Conservation (phyloP, 1,140 invertebrate species). For the Orchestia grillus region DNA sequence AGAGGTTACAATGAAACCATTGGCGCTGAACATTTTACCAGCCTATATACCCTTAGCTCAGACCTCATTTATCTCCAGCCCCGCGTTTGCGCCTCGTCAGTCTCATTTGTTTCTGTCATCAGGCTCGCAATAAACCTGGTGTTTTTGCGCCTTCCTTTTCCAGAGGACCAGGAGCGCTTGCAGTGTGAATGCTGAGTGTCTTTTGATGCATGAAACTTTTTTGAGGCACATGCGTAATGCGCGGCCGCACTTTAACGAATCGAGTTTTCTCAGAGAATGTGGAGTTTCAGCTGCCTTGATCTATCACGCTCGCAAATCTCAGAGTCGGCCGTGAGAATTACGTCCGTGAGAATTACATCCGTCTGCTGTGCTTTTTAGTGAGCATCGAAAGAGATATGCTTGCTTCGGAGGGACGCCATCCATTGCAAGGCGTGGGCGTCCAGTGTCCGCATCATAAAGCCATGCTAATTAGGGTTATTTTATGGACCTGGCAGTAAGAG, state of each 20-base stretch:
- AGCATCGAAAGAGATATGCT: neutral
- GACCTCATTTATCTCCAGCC: neutral
- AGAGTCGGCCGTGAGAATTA: neutral
- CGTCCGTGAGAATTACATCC: neutral
- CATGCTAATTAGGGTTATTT: neutral
- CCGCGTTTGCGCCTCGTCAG: constrained; percentile 6
- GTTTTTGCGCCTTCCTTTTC: constrained; percentile 4
- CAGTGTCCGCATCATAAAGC: neutral
- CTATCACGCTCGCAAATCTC: neutral
- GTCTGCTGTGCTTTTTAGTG: too few relatives aligned
- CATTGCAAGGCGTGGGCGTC: neutral
- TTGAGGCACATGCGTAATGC: neutral
- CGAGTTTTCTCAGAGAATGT: neutral
- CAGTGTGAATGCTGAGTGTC: neutral
- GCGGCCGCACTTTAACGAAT: neutral
- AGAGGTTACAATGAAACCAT: neutral
- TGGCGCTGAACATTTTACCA: neutral
- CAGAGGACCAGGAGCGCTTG: neutral
- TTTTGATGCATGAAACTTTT: neutral
- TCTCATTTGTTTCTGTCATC: constrained; percentile 27
- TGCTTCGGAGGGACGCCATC: too few relatives aligned
- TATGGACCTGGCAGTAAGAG: neutral
- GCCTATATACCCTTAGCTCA: neutral
- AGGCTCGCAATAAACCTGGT: constrained; percentile 5
- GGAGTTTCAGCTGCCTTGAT: neutral